Evolutionary conservation across 2,113 vertebrate genomes (phyloP), one percentile per base, ranked within the genome.

Genomic region (Oxyruncus cristatus): DNA sequence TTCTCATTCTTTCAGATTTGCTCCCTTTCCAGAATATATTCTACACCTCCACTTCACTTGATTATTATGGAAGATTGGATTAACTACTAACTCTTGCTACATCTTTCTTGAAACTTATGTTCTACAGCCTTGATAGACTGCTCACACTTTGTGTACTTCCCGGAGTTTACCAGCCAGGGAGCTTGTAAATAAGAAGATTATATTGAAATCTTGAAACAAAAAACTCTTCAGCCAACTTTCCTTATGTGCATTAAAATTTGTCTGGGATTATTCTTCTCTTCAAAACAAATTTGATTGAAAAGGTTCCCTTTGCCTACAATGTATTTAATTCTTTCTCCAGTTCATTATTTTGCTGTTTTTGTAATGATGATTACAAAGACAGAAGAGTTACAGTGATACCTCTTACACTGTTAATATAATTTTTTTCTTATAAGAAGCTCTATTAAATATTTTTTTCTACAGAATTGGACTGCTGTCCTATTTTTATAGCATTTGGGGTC

Each of bases 351-450:
- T 68, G 53, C 28, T 41, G 17, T 0, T 62, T 72, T 77, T 58
- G 27, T 50, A 53, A 78, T 32, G 35, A 67, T 15, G 32, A 58
- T 39, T 27, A 71, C 14, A 74, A 59, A 88, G n/a, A 61, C 9
- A 0, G 0, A 63, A 56, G 14, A 76, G 28, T 50, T 27, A 35
- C 16, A 59, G 8, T 58, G 20, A 42, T 20, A 49, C 4, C 8
- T 81, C 39, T 37, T 74, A 37, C 22, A 67, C 46, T 53, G 18
- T 26, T 66, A 52, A 75, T 21, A 41, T 3, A 47, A 58, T 7
- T 53, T 0, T 66, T 91, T 55, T 66, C 55, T 63, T 47, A 11
- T 35, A 56, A 66, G 19, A 86, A 65, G 26, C 33, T 83, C 6
- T 30, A 30, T 8, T 30, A 41, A 30, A 17, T 62, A 44, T 41